Conservation (phyloP, 2,797 vertebrate genomes). For the Phoxinus dragarum region DNA sequence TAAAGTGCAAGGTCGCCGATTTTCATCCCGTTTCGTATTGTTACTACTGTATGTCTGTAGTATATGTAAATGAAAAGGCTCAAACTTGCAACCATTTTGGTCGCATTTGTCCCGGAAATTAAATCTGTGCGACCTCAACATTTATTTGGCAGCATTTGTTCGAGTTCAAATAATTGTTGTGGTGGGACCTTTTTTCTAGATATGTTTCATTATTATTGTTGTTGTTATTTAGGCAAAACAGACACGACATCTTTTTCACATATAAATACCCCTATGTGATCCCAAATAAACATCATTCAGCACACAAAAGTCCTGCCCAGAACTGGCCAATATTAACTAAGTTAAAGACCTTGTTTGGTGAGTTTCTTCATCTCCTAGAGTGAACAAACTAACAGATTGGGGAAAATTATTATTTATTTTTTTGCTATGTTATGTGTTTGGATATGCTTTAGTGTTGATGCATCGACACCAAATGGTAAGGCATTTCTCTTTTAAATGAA, state of each 20-base stretch:
- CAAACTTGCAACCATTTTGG: too few species aligned
- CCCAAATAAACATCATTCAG: neutral
- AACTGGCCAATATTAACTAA: conserved; percentile 41
- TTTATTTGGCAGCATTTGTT: too few species aligned
- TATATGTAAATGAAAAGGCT: too few species aligned
- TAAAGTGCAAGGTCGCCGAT: neutral
- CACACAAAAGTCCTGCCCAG: neutral
- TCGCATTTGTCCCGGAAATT: too few species aligned
- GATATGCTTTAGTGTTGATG: conserved; percentile 20
- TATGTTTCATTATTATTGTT: neutral
- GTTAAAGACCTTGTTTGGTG: neutral
- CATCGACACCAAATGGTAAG: conserved; percentile 23
- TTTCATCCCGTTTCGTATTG: too few species aligned
- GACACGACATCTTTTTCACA: conserved; percentile 1
- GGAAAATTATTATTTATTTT: conserved; percentile 22
- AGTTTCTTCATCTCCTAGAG: conserved; percentile 6
- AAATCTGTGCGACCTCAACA: too few species aligned
- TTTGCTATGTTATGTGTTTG: conserved; percentile 31
- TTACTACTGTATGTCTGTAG: too few species aligned
- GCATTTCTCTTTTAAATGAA: neutral
- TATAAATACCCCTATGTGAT: neutral
- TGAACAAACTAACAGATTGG: conserved; percentile 8
- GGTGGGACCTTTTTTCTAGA: neutral
- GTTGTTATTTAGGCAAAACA: neutral
- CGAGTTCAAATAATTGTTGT: too few species aligned